Base-by-base conservation (phyloP, 1,140 invertebrate species). In the Homarus americanus region DNA sequence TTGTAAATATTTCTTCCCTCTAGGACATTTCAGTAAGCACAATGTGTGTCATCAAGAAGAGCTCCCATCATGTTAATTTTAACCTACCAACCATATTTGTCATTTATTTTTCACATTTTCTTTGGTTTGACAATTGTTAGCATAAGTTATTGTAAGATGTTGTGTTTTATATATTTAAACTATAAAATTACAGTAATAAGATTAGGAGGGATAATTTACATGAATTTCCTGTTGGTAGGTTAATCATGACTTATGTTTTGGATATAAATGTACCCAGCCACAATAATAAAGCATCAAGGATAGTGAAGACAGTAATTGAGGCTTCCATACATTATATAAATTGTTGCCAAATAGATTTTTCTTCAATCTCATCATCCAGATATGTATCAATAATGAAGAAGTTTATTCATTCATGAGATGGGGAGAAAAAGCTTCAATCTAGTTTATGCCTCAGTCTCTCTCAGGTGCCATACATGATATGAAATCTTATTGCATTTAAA, bases 401-500 rank as follows among this genome's bases (percentile, higher is more conserved):
- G 24, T 15, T 58, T 15, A n/a, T n/a, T n/a, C n/a, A n/a, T 79
- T 79, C 20, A 38, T 69, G 12, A 83, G 24, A 83, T 38, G 38
- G 58, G 24, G n/a, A 69, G 34, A 38, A 66, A 17, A 63, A 63
- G 38, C 10, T 24, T 69, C 63, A 41, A 12, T 40, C 38, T 41
- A n/a, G n/a, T 41, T 69, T 69, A 0, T 69, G 38, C 15, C 82
- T 83, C 49, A 63, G 49, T 38, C 53, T 83, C 80, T 40, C 80
- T 83, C 80, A 83, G 80, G 80, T 83, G 80, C 58, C 80, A 83
- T 63, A 66, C 15, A 17, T 2, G 15, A 82, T 82, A 63, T 82
- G 36, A 12, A 80, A 49, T 73, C 72, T 28, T 73, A 40, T 24
- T 41, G 36, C 36, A 76, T 76, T 40, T n/a, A 76, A 24, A 34